A percentile compares a stretch with the other conserved stretches of the same genome.
phyloP scores from a whole-genome alignment of 2,797 vertebrate species.

The Malurus splendens region DNA sequence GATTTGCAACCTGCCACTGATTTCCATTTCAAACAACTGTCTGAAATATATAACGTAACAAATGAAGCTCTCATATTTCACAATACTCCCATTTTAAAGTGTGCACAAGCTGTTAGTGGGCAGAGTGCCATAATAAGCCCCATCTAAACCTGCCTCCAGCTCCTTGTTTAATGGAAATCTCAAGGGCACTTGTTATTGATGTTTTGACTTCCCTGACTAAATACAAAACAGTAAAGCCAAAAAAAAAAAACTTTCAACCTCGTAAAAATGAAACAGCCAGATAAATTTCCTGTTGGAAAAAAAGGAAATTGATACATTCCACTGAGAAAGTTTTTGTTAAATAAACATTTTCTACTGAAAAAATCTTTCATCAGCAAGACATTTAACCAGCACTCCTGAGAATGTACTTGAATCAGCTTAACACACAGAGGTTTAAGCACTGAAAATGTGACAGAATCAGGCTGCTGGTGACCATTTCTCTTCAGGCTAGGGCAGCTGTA shows the following conservation, averaged over 20 bases:
- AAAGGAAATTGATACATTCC: conserved; percentile 29
- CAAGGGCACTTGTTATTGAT: conserved; percentile 7
- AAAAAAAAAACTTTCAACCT: conserved; percentile 15
- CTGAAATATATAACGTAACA: neutral
- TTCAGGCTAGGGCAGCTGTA: neutral
- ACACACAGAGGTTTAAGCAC: neutral
- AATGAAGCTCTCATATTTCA: neutral
- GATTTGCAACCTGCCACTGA: neutral
- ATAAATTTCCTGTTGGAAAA: conserved; percentile 22
- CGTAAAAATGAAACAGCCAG: neutral
- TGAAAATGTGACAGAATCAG: conserved; percentile 1
- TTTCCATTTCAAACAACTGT: neutral
- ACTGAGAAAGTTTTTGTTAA: neutral
- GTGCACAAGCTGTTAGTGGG: neutral
- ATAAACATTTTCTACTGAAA: neutral
- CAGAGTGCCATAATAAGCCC: neutral
- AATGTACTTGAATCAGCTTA: neutral
- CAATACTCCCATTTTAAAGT: neutral
- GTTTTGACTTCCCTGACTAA: conserved; percentile 20
- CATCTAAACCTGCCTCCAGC: neutral
- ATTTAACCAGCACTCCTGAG: neutral
- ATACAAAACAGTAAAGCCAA: neutral
- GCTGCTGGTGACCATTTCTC: conserved; percentile 3
- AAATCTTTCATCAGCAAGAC: neutral
- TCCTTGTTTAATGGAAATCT: conserved; percentile 5